phyloP scores from a whole-genome alignment of 2,888 invertebrate species.

The Heteromurus nitidus region DNA sequence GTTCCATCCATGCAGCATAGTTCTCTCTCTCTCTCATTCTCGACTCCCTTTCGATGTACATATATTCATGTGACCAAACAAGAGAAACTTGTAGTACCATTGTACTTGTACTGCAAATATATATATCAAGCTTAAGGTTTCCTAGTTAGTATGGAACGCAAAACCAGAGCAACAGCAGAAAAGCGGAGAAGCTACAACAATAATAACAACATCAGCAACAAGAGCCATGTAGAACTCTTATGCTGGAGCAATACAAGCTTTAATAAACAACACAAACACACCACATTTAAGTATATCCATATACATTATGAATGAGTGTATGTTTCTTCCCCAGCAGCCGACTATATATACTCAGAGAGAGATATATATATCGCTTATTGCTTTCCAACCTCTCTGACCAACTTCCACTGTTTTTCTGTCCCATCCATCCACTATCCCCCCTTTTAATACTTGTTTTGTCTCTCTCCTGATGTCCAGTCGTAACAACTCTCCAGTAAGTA shows the following conservation, averaged over 20 bases:
- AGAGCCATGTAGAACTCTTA: constrained; percentile 1
- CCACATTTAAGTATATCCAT: not conserved
- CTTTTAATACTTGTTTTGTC: not conserved
- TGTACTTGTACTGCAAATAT: too few species aligned
- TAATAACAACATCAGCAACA: constrained; percentile 29
- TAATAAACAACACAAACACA: constrained; percentile 21
- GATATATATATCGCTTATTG: too few species aligned
- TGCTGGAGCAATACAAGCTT: constrained; percentile 4
- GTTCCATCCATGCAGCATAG: constrained; percentile 47
- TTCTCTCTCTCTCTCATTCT: not conserved
- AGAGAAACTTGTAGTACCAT: not conserved
- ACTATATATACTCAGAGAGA: not conserved
- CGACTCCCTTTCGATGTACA: too few species aligned
- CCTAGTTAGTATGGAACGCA: constrained; percentile 4
- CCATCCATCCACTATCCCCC: constrained; percentile 9
- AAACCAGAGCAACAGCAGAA: constrained; percentile 13
- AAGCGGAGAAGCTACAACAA: constrained; percentile 32
- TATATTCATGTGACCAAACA: not conserved
- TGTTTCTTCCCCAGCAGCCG: too few species aligned
- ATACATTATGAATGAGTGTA: too few species aligned
- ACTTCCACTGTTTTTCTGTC: constrained; percentile 21
- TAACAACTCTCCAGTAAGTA: constrained; percentile 24
- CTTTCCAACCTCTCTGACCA: constrained; percentile 28
- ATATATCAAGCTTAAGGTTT: constrained; percentile 20
- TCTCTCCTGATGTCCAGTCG: constrained; percentile 37